Conservation (phyloP, 2,797 vertebrate genomes). For the Hippopotamyrus pictus region DNA sequence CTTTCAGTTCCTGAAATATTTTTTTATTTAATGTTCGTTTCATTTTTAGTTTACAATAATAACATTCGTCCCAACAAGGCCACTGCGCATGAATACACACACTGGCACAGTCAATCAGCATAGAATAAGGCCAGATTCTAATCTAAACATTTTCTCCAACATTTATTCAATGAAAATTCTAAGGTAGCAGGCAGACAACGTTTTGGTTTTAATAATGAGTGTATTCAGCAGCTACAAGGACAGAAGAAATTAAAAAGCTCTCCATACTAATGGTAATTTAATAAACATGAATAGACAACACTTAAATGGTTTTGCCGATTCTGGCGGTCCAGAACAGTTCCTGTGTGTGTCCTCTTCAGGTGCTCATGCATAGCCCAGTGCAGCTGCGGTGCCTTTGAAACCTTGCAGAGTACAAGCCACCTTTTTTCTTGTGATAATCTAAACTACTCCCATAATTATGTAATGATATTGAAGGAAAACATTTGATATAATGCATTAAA, state of each 20-base stretch:
- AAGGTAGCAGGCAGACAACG: not conserved
- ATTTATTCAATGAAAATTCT: not conserved
- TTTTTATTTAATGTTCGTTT: not conserved
- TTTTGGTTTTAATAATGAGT: not conserved
- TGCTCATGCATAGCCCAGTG: not conserved
- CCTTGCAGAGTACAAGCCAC: not conserved
- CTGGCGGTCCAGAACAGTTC: not conserved
- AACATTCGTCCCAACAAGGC: not conserved
- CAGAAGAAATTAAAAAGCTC: not conserved
- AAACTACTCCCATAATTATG: not conserved
- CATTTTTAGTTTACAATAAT: not conserved
- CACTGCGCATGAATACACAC: not conserved
- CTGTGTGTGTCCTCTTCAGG: not conserved
- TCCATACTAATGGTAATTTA: not conserved
- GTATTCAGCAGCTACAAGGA: not conserved
- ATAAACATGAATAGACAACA: not conserved
- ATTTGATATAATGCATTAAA: not conserved
- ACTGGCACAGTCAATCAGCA: not conserved
- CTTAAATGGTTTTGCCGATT: not conserved
- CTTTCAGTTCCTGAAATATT: not conserved
- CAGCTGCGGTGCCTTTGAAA: not conserved
- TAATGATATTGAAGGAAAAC: not conserved
- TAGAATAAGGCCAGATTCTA: not conserved
- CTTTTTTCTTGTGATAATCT: not conserved
- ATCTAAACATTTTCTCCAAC: not conserved